phyloP scores from a whole-genome alignment of 2,797 vertebrate species.

The Schizopygopsis malacanthus region DNA sequence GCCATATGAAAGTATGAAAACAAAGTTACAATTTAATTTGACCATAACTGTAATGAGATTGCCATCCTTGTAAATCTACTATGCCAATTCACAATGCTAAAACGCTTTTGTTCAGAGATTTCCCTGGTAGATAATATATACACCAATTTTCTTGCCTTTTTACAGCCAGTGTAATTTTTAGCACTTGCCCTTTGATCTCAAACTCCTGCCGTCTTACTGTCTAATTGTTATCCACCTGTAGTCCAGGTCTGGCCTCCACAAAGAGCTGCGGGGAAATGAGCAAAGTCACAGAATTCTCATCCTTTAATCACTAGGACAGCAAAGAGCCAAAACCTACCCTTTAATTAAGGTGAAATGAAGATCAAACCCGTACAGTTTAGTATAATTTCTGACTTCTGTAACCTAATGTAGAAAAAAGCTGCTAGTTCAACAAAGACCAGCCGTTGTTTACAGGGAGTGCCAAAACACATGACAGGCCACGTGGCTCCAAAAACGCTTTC shows the following conservation, averaged over 20 bases:
- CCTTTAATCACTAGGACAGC: conserved; percentile 49
- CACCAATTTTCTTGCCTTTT: conserved; percentile 16
- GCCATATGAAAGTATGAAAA: too few relatives aligned
- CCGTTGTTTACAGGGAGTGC: conserved; percentile 40
- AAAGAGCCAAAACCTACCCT: conserved; percentile 48
- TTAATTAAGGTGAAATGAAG: conserved; percentile 63
- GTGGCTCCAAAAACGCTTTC: conserved; percentile 36
- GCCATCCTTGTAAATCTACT: too few relatives aligned
- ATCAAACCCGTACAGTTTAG: conserved; percentile 50
- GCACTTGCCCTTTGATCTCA: background rate
- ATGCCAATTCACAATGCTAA: too few relatives aligned
- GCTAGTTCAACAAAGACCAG: conserved; percentile 46
- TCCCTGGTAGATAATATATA: conserved; percentile 4
- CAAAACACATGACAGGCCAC: conserved; percentile 30
- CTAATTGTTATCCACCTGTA: conserved; percentile 44
- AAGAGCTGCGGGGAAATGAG: conserved; percentile 37
- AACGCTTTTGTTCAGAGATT: conserved; percentile 1
- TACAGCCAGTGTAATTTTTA: conserved; percentile 20
- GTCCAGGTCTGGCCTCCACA: conserved; percentile 16
- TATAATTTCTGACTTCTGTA: conserved; percentile 32
- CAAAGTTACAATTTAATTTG: too few relatives aligned
- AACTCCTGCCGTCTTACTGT: conserved; percentile 31
- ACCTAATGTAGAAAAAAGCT: too few relatives aligned
- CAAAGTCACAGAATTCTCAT: conserved; percentile 37
- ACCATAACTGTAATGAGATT: too few relatives aligned